Base-by-base conservation (phyloP, 2,113 vertebrate genomes). In the Balaeniceps rex region DNA sequence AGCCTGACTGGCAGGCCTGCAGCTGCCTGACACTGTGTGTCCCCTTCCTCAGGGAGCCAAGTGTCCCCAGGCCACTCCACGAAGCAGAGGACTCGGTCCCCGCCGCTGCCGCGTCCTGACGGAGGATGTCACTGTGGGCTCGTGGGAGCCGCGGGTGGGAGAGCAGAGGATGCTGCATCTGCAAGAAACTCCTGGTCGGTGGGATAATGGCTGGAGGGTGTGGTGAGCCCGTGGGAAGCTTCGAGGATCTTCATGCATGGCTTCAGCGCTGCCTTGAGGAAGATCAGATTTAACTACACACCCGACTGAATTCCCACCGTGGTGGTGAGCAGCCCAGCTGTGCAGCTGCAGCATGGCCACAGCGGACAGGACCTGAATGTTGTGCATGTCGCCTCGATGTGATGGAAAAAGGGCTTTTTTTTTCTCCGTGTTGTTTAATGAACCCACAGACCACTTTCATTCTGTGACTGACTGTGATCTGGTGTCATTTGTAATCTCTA, bases 71-170 rank as follows among this genome's bases (percentile, higher is more conserved):
- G 19, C 10, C 72, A 4, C 38, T 12, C 12, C 24, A 38, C 3
- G 3, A 17, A 60, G 42, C 14, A 34, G 55, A 4, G 3, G 79
- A 19, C 46, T 26, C 9, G 0, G 46, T 77, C 60, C 52, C 14
- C 10, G 23, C 83, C 6, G 34, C 91, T 83, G 85, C 92, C 10
- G 2, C 6, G 7, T 88, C 91, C 89, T 10, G 26, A 90, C 46
- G 11, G 93, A 82, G 92, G 97, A 95, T 94, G 96, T 96, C 97
- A 93, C 91, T 96, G 96, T 87, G 90, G 6, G 75, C 84, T 11
- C 15, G 31, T 5, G 88, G 51, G 69, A 77, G 77, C 71, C 4
- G 14, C 15, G n/a, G 29, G 36, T 29, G 78, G 79, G 16, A 66
- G 68, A 65, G 57, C 46, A 3, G 75, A 6, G 70, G 68, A 31